Evolutionary conservation across 2,113 vertebrate genomes (phyloP), one percentile per base, ranked within the genome.

Genomic region (Neopipo cinnamomea): DNA sequence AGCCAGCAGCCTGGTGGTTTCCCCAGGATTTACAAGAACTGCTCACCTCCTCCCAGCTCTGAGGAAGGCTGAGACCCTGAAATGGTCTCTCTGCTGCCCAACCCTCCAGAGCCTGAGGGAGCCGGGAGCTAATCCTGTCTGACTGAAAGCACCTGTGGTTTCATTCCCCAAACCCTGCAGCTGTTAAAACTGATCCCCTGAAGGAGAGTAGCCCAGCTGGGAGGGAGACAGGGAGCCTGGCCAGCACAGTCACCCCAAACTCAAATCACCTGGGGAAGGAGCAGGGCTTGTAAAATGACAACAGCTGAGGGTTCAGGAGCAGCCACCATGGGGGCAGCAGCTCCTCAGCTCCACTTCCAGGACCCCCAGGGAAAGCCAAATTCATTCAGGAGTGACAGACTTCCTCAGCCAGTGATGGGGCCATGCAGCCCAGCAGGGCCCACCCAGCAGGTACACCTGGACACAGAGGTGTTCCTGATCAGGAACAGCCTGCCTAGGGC

Each of bases 11-110:
- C 8, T 4, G 1, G 2, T 4, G 0, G 0, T 1, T 28, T 42
- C 23, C 8, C 1, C 15, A 31, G 23, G 1, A 3, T 8, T 46
- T 47, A 44, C 35, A 24, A 1, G 6, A 12, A 0, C 23, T 24
- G 3, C 30, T 21, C 31, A 9, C 18, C 1, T 1, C 0, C 5
- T 19, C 9, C 21, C 2, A 1, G 1, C 5, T 24, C 21, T 1
- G 0, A 9, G 3, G 23, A 17, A 12, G 6, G 3, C 33, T 18
- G 41, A 22, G 3, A 6, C 12, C 9, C 35, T 11, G 5, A 46
- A 53, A 53, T 0, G 0, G 9, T 7, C 6, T 4, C 18, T 0
- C 1, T 18, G 8, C 58, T 59, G 30, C 30, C 14, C n/a, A 17
- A 8, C 22, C 22, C 22, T 6, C 18, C 30, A 15, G 2, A 49